These are phyloP conservation scores for Coelinius sp. DNA, from an alignment of 2,888 invertebrate species.

Conservation along the genomic window DNA sequence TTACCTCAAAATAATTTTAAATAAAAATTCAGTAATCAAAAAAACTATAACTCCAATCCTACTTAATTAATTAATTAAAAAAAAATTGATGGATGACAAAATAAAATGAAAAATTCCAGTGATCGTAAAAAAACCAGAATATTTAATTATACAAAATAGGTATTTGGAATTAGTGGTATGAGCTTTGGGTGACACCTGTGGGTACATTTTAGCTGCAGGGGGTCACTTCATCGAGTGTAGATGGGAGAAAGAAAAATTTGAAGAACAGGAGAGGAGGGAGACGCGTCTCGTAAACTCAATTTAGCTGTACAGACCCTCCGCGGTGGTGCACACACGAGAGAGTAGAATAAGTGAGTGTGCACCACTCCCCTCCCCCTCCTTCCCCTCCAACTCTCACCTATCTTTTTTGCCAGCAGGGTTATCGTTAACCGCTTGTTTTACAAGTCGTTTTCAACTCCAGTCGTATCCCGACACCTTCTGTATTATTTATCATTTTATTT, in stretches of 20 bases:
- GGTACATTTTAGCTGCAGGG: slow-evolving; percentile 4
- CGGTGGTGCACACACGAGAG: slow-evolving; percentile 53
- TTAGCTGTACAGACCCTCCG: slow-evolving; percentile 57
- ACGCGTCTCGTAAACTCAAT: slow-evolving; percentile 67
- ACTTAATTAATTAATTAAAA: not conserved
- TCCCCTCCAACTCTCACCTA: slow-evolving; percentile 39
- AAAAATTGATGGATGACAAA: slow-evolving; percentile 13
- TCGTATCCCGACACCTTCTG: slow-evolving; percentile 53
- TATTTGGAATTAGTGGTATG: not conserved
- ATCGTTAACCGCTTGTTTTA: slow-evolving; percentile 70
- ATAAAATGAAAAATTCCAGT: not conserved
- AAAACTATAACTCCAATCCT: not conserved
- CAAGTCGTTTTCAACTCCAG: slow-evolving; percentile 66
- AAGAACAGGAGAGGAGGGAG: slow-evolving; percentile 28
- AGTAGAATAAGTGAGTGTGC: slow-evolving; percentile 16
- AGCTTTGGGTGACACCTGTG: slow-evolving; percentile 4
- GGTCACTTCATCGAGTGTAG: not conserved
- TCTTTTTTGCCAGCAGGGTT: slow-evolving; percentile 48
- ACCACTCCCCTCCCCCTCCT: too few species aligned
- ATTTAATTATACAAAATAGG: slow-evolving; percentile 18
- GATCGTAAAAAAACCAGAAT: not conserved
- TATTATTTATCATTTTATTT: slow-evolving; percentile 20
- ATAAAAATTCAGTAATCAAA: too few species aligned
- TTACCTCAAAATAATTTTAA: not conserved
- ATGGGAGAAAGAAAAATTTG: not conserved